Evolutionary conservation across 2,113 vertebrate species (phyloP), one percentile per base, ranked within the genome.

Genomic region (Psilopogon haemacephalus): DNA sequence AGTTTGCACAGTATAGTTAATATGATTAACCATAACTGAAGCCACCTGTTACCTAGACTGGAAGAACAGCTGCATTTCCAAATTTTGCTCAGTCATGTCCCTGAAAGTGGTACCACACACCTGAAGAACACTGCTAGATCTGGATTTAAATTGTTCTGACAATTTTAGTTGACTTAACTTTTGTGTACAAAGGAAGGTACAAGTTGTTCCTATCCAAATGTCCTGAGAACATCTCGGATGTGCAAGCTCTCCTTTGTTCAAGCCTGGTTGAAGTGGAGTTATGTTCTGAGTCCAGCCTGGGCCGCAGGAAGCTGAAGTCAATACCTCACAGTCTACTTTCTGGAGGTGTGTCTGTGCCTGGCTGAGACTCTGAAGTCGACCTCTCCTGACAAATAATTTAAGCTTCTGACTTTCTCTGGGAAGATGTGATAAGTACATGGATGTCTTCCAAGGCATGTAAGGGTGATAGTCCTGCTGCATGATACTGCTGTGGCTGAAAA

Each of bases 321-420:
- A 8, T 30, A 46, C 23, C 19, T 79, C 52, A n/a, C 5, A 2
- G 17, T 92, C 18, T 33, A 10, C 28, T 82, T 86, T 58, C 55
- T 72, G 27, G 62, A 1, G 5, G n/a, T 4, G 0, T 48, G 44
- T 40, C 23, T 0, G 0, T 14, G 17, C 18, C 52, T 59, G 32
- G 23, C 28, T 63, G 17, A 1, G 0, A 26, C 35, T 70, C 38
- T 1, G 4, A 32, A 85, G 65, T 32, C 0, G 0, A 23, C 28
- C 7, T 55, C 54, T 87, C 35, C 32, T 38, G 37, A 26, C 30
- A 50, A 30, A 24, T 24, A 35, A 74, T 17, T 17, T 33, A 69
- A 64, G 21, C 27, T 30, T 62, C 35, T 86, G 19, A 78, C n/a
- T 93, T 93, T 62, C 16, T 74, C 4, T 26, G 52, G 27, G 38